Evolutionary conservation across 1,140 invertebrate species (phyloP), one percentile per base, ranked within the genome.

Genomic region (Brachionus asplanchnoidis): DNA sequence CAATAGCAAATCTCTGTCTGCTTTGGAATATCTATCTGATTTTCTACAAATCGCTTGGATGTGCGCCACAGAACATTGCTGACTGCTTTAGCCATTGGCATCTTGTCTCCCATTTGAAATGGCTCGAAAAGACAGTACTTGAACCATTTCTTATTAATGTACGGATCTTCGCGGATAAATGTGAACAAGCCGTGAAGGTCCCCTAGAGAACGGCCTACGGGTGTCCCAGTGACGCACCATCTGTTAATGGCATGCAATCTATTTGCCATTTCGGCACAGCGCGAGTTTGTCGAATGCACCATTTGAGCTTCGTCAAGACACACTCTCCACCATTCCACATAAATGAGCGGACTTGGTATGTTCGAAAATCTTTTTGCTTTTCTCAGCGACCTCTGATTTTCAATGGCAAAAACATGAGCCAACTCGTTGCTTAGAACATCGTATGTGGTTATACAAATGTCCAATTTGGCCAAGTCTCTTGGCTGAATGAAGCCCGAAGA

Each of bases 221-320:
- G 82, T 5, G 82, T 84, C 5, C 82, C 82, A 20, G 60, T 84
- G 8, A 84, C 82, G 65, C 60, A 94, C 94, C 94, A 95, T 78
- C 92, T 90, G 88, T 94, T 92, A 7, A 92, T 86, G 5, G 92
- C 92, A 20, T 87, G 87, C 26, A 94, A 87, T 86, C 91, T 88
- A 17, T 90, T 87, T 0, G 93, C 93, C 93, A 95, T 93, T 86
- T 91, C 89, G 1, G 93, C 91, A 46, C 91, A 91, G 88, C 89
- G 78, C 23, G 86, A 85, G 46, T 80, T 40, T 28, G 50, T 75
- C 32, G 23, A 56, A 50, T 65, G 66, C 36, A 75, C 50, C 56
- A 94, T 94, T 90, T 95, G 94, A 50, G 94, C 94, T 90, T 95
- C 94, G 90, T 95, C 94, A 12, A 95, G 89, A 87, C 88, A 86